These are phyloP conservation scores for Diaprepes abbreviatus DNA, from an alignment of 2,888 invertebrate species.

Conservation along the genomic window DNA sequence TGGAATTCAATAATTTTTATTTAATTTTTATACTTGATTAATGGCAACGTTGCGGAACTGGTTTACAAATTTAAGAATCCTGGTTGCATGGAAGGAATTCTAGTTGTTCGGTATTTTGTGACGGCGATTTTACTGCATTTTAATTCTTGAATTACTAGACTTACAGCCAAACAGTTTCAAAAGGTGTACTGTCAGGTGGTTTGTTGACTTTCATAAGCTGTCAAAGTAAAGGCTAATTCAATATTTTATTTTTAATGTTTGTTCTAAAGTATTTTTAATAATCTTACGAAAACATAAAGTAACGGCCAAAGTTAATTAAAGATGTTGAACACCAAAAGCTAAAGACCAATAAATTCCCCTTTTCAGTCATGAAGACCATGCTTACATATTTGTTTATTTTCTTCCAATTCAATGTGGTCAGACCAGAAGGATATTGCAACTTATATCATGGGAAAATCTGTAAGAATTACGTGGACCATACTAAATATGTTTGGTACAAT, in stretches of 20 bases:
- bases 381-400: slow-evolving; percentile 20
- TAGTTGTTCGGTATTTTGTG: no score
- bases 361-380: slow-evolving; percentile 33
- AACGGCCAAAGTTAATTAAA: not conserved
- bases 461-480: slow-evolving; percentile 68
- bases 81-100: no score
- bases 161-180: not conserved
- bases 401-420: slow-evolving; percentile 12
- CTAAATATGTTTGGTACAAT: slow-evolving; percentile 72
- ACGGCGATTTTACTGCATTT: no score
- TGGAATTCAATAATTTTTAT: no score
- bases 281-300: not conserved
- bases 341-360: not conserved
- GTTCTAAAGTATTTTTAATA: not conserved
- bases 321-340: not conserved
- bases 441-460: slow-evolving; percentile 84
- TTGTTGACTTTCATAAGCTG: not conserved
- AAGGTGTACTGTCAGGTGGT: not conserved
- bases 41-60: no score
- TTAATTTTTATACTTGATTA: no score
- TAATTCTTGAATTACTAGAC: not conserved
- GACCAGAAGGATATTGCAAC: slow-evolving; percentile 80
- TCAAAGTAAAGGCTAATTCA: no score
- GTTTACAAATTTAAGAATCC: no score
- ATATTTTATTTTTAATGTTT: slow-evolving; percentile 9